A percentile compares a stretch with the other conserved stretches of the same genome.
phyloP scores from a whole-genome alignment of 2,888 invertebrate genomes.

The Baronia brevicornis region DNA sequence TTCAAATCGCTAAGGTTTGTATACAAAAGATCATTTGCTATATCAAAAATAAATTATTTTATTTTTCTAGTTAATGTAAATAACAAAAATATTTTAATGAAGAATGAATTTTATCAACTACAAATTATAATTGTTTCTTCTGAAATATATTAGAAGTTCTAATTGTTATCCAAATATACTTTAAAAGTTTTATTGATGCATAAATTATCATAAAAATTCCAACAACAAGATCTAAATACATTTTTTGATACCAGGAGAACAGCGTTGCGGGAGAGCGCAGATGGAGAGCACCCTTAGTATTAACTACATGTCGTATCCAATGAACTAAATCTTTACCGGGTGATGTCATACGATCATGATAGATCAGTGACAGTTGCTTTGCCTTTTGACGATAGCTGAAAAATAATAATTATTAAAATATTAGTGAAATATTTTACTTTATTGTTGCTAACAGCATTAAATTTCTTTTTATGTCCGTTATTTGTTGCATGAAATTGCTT shows the following conservation, averaged over 20 bases:
- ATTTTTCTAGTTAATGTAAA: too few species aligned
- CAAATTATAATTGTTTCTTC: too few species aligned
- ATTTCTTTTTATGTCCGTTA: too few species aligned
- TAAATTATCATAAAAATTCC: constrained; percentile 13
- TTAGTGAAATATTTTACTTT: background rate
- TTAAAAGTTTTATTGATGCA: background rate
- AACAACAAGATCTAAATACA: constrained; percentile 37
- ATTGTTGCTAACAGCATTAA: too few species aligned
- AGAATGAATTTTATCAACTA: too few species aligned
- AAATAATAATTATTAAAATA: constrained; percentile 1
- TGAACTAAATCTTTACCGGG: constrained; percentile 36
- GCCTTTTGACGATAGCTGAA: constrained; percentile 35
- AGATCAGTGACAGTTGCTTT: constrained; percentile 36
- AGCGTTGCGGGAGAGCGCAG: constrained; percentile 36
- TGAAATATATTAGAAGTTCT: too few species aligned
- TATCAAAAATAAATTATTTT: too few species aligned
- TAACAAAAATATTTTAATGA: too few species aligned
- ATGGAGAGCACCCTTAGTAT: constrained; percentile 40
- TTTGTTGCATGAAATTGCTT: too few species aligned
- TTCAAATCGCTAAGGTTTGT: too few species aligned
- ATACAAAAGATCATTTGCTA: too few species aligned
- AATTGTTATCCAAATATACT: background rate
- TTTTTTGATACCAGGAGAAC: constrained; percentile 38
- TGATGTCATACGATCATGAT: constrained; percentile 34
- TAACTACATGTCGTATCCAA: constrained; percentile 45